Percentiles rank a stretch among this genome's conserved stretches.
Conservation (phyloP, 2,797 vertebrate genomes). For the Phylloscopus collybita region DNA sequence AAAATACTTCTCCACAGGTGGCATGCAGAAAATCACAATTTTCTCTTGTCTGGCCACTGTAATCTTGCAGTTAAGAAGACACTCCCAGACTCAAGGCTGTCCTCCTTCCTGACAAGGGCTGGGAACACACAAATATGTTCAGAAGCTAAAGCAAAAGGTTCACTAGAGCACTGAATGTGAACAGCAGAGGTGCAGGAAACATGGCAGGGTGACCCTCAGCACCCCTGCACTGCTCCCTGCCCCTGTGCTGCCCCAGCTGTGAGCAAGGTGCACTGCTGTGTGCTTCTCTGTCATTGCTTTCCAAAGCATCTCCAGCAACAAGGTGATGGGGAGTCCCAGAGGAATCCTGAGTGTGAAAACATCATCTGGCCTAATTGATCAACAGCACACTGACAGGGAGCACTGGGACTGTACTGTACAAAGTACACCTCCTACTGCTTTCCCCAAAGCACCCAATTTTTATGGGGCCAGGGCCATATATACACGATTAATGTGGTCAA, state of each 20-base stretch:
- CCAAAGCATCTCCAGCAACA: background rate
- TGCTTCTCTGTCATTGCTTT: background rate
- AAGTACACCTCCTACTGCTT: background rate
- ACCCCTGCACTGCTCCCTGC: background rate
- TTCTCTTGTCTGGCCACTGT: background rate
- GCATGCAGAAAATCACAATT: background rate
- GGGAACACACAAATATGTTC: background rate
- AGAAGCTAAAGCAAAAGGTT: background rate
- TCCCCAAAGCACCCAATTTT: background rate
- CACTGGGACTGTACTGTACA: too few relatives aligned
- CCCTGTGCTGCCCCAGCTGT: fast-evolving
- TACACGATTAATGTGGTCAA: background rate
- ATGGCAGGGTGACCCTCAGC: background rate
- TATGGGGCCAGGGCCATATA: background rate
- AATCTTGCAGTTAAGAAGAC: background rate
- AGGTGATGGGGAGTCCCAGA: background rate
- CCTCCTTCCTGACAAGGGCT: background rate
- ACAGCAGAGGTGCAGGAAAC: background rate
- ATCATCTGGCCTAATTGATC: background rate
- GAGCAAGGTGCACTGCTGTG: background rate
- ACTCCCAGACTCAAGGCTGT: background rate
- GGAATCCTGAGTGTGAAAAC: background rate
- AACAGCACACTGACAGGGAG: background rate
- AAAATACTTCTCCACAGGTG: background rate
- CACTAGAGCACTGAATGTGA: background rate